Base-by-base conservation (phyloP, 1,140 invertebrate species). In the Drosophila neocordata region DNA sequence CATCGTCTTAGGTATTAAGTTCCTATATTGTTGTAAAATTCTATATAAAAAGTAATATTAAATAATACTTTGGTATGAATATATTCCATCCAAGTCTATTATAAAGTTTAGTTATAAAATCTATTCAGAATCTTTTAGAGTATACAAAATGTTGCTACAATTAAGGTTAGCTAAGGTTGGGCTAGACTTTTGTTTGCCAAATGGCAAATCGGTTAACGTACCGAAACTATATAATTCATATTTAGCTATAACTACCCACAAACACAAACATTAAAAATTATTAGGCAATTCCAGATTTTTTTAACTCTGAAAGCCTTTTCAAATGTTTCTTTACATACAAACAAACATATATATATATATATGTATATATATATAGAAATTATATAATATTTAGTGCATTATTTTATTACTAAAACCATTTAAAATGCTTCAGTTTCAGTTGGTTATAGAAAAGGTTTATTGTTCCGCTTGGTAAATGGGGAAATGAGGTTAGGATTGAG, bases 181-280 rank as follows among this genome's bases (percentile, higher is more conserved):
- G 3, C 27, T 31, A 1, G 5, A 6, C 9, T 52, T 56, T 56
- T 56, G 13, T 44, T 44, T 7, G 11, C 38, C 38, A 15, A 35
- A 12, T 35, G 8, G 11, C 1, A 27, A 53, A 53, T 53, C 18
- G 18, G 20, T 53, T 22, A 4, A 15, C 48, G 18, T 13, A 1
- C 9, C 15, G 18, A 20, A 44, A 34, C 15, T 3, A 44, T 31
- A 31, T 58, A 20, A 11, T 48, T 51, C 11, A 57, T 3, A 53
- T 41, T 68, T 31, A 24, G 13, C 27, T 58, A 22, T 34, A 35
- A 34, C 22, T 24, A 15, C 0, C 22, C 20, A 22, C 22, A 52
- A 52, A 58, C 18, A 27, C 3, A 12, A 57, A 51, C 38, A 13
- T 31, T 34, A 27, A 31, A 56, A 38, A 59, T 58, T 51, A 2